Conservation (phyloP, 2,113 vertebrate genomes). For the Melanotaenia duboulayi region DNA sequence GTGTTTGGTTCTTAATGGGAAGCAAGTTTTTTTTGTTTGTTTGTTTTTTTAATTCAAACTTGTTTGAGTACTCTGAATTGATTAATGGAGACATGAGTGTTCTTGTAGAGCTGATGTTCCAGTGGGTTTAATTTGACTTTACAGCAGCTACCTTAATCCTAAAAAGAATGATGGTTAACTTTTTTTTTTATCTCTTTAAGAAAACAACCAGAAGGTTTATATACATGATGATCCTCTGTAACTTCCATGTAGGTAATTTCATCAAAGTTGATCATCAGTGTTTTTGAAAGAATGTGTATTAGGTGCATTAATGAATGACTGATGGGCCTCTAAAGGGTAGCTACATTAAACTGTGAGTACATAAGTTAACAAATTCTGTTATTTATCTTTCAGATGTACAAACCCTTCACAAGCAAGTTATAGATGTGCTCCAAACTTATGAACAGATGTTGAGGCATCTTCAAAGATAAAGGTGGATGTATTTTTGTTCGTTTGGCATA, state of each 20-base stretch:
- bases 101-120: neutral
- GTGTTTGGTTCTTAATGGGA: neutral
- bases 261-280: neutral
- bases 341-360: neutral
- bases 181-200: neutral
- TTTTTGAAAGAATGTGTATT: neutral
- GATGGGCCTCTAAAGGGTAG: neutral
- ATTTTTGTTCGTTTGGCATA: neutral
- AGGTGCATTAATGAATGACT: neutral
- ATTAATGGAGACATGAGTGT: neutral
- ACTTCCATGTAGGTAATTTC: neutral
- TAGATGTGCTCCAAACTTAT: neutral
- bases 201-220: conserved; percentile 3
- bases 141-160: conserved; percentile 1
- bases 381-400: no score
- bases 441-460: neutral
- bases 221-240: neutral
- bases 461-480: neutral
- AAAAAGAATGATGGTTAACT: neutral
- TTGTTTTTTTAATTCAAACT: neutral
- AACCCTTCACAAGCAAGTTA: neutral
- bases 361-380: neutral
- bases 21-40: no score
- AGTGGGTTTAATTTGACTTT: neutral
- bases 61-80: neutral